Conservation (phyloP, 30 jellyfish, hydroid and myxozoan genomes). For the Phacellophora camtschatica region DNA sequence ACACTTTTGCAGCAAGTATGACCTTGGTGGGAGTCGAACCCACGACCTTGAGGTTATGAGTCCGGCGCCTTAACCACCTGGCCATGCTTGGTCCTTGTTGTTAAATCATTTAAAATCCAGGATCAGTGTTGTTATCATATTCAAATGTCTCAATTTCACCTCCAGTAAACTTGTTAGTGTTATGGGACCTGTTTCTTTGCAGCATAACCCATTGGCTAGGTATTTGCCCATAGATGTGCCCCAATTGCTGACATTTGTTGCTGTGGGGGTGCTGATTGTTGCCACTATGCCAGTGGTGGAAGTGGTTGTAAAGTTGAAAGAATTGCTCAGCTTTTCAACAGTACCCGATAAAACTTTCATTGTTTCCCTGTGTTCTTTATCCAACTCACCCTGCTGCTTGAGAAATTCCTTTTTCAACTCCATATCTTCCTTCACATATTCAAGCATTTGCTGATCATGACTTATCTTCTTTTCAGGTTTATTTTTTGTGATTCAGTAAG, state of each 20-base stretch:
- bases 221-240: neutral
- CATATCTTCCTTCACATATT: neutral
- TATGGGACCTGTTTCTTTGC: neutral
- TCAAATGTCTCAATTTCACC: neutral
- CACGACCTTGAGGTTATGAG: too few relatives aligned
- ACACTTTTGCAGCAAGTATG: too few relatives aligned
- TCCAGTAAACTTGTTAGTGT: neutral
- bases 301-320: neutral
- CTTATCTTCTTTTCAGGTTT: neutral
- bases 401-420: neutral
- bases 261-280: neutral
- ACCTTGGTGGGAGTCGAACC: too few relatives aligned
- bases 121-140: neutral
- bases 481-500: neutral
- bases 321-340: neutral
- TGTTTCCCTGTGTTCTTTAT: constrained; percentile 8
- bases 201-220: neutral
- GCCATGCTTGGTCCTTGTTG: neutral
- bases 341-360: neutral
- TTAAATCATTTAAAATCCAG: neutral
- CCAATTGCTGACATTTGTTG: neutral
- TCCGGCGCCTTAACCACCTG: neutral
- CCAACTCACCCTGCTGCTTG: neutral
- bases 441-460: neutral
- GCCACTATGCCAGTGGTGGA: constrained; percentile 8